Conservation (phyloP, 2,888 invertebrate genomes). For the Drosophila seclusa region DNA sequence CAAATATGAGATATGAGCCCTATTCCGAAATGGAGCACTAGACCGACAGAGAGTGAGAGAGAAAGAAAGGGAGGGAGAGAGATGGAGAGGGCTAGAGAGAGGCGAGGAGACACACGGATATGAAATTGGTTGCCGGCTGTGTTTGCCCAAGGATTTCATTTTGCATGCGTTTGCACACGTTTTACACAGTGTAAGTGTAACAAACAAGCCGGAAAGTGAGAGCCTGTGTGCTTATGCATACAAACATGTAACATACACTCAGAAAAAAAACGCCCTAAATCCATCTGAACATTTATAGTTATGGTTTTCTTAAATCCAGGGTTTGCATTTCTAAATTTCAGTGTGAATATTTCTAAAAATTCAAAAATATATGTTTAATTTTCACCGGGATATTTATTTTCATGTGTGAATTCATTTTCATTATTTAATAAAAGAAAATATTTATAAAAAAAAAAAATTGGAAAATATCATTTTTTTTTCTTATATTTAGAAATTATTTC, state of each 20-base stretch:
- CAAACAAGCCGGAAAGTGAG: slow-evolving; percentile 11
- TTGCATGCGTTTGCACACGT: slow-evolving; percentile 40
- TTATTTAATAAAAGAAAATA: not conserved
- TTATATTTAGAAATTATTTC: not conserved
- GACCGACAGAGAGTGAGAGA: not conserved
- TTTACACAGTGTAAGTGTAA: slow-evolving; percentile 18
- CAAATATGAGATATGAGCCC: slow-evolving; percentile 24
- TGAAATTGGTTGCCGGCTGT: slow-evolving; percentile 24
- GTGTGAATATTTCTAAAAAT: not conserved
- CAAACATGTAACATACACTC: not conserved
- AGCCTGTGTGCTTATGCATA: slow-evolving; percentile 12
- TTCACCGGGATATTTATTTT: too few relatives aligned
- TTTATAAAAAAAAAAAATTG: too few relatives aligned
- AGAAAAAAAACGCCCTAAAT: not conserved
- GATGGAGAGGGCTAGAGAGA: not conserved
- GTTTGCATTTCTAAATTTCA: not conserved
- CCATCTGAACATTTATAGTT: not conserved
- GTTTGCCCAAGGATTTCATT: slow-evolving; percentile 39
- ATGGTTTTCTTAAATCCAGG: not conserved
- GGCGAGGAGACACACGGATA: not conserved
- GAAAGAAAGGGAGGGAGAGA: not conserved
- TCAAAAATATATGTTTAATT: not conserved
- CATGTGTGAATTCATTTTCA: too few relatives aligned
- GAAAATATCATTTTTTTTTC: not conserved
- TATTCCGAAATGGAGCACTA: slow-evolving; percentile 21